phyloP scores from a whole-genome alignment of 2,888 invertebrate genomes.

The Globia sparganii region DNA sequence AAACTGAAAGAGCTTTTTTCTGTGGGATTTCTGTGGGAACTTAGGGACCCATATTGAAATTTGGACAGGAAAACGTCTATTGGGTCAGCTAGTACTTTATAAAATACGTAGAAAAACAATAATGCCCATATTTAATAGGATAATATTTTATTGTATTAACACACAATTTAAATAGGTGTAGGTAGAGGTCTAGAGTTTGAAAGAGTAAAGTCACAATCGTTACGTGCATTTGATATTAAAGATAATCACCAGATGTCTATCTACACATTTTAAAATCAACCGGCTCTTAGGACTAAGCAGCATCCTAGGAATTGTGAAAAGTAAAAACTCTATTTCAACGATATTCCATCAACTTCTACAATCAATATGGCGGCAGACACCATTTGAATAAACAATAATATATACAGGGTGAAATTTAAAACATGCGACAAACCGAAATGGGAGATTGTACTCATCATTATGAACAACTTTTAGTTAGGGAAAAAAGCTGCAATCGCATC shows the following conservation, averaged over 20 bases:
- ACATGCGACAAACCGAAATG: too few relatives aligned
- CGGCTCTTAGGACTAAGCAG: not conserved
- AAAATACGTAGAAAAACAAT: not conserved
- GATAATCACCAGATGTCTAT: not conserved
- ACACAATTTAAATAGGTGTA: not conserved
- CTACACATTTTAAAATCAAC: not conserved
- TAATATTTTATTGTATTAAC: not conserved
- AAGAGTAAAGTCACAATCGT: not conserved
- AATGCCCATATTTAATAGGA: not conserved
- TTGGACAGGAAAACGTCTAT: not conserved
- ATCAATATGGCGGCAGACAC: not conserved
- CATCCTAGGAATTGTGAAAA: not conserved
- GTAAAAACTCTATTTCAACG: not conserved
- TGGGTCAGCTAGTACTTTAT: not conserved
- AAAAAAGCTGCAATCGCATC: too few relatives aligned
- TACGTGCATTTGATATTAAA: not conserved
- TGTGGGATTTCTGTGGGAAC: not conserved
- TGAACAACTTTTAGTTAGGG: too few relatives aligned
- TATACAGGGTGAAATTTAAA: too few relatives aligned
- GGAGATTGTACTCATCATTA: too few relatives aligned
- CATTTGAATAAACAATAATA: too few relatives aligned
- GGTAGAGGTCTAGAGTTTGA: not conserved
- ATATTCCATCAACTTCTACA: not conserved
- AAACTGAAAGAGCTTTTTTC: not conserved
- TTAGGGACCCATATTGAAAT: not conserved